A percentile compares a stretch with the other conserved stretches of the same genome.
Conservation (phyloP, 2,113 vertebrate species). For the Myrmecophaga tridactyla region DNA sequence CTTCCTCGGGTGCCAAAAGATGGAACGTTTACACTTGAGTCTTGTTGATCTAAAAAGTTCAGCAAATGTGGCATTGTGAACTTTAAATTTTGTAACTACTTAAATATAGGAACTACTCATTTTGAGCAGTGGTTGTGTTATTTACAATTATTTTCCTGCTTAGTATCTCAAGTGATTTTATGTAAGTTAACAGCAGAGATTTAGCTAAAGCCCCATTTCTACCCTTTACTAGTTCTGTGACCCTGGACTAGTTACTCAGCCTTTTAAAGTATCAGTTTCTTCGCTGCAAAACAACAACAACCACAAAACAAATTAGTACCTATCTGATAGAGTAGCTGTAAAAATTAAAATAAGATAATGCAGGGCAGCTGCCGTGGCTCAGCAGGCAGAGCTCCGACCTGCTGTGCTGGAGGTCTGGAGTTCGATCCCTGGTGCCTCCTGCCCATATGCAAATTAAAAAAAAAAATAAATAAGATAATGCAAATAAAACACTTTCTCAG, state of each 20-base stretch:
- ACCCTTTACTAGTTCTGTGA: background rate
- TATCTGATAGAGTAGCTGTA: background rate
- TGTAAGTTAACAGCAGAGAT: background rate
- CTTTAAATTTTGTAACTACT: background rate
- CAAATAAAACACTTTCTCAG: background rate
- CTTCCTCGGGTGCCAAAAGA: background rate
- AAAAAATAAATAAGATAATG: background rate
- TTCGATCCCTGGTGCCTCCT: too few relatives aligned
- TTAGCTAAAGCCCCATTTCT: background rate
- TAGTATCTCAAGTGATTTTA: background rate
- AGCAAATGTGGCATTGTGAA: background rate
- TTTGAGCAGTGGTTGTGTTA: background rate
- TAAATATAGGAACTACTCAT: background rate
- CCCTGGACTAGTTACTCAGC: background rate
- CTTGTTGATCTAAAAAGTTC: conserved; percentile 5
- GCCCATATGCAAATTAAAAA: too few relatives aligned
- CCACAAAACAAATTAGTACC: background rate
- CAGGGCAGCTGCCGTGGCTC: too few relatives aligned
- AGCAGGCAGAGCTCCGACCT: too few relatives aligned
- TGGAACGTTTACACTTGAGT: background rate
- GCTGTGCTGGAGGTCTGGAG: too few relatives aligned
- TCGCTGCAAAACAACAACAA: background rate
- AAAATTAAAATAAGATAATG: background rate
- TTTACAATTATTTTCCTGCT: background rate
- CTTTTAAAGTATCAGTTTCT: background rate